Conservation (phyloP, 2,113 vertebrate species). For the Ariopsis seemanni region DNA sequence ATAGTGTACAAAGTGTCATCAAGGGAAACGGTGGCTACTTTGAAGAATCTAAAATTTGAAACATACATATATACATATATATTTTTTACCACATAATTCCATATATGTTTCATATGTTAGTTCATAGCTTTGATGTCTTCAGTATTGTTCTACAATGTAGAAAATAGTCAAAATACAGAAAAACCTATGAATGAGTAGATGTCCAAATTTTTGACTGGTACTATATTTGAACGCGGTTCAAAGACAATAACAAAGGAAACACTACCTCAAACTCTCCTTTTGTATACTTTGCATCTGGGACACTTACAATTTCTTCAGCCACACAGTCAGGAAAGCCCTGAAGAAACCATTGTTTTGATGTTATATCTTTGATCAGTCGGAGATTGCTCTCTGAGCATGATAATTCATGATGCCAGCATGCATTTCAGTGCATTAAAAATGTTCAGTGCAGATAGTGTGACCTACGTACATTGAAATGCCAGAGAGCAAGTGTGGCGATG, state of each 20-base stretch:
- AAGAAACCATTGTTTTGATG: neutral
- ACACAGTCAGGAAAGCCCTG: constrained; percentile 79
- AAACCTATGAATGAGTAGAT: too few relatives aligned
- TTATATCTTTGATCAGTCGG: neutral
- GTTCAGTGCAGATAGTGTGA: neutral
- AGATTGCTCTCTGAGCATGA: neutral
- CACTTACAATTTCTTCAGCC: constrained; percentile 82
- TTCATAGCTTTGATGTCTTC: too few relatives aligned
- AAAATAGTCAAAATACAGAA: too few relatives aligned
- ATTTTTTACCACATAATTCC: too few relatives aligned
- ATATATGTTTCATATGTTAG: too few relatives aligned
- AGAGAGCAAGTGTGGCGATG: constrained; percentile 78
- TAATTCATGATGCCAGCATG: neutral
- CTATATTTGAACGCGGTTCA: neutral
- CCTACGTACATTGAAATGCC: constrained; percentile 78
- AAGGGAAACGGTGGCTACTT: too few relatives aligned
- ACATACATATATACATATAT: too few relatives aligned
- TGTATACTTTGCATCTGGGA: constrained; percentile 86
- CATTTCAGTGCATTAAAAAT: neutral
- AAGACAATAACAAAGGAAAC: neutral
- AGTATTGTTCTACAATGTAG: too few relatives aligned
- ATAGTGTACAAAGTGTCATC: too few relatives aligned
- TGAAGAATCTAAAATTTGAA: too few relatives aligned
- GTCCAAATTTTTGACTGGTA: too few relatives aligned
- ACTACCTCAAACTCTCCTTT: constrained; percentile 87